Evolutionary conservation across 2,888 invertebrate genomes (phyloP).

Genomic region (Geotrupes spiniger): DNA sequence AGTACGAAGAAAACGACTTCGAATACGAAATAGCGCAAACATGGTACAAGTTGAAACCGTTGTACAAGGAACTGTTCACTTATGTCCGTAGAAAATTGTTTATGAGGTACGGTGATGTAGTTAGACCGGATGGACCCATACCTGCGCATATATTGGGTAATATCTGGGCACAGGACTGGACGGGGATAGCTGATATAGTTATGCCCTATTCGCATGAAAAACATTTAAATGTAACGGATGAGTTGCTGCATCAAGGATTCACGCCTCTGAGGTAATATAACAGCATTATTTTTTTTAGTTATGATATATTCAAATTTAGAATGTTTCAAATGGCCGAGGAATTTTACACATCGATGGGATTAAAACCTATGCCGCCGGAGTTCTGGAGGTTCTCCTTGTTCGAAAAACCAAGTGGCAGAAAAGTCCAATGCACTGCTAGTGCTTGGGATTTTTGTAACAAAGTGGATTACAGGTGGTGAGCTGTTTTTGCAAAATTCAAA

Average conservation of each 20-base stretch:
- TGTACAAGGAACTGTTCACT: constrained; percentile 80
- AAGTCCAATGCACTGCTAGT: constrained; percentile 70
- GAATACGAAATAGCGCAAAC: constrained; percentile 57
- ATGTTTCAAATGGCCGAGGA: constrained; percentile 83
- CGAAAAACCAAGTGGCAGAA: constrained; percentile 68
- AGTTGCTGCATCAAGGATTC: constrained; percentile 72
- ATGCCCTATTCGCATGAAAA: constrained; percentile 72
- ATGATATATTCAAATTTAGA: constrained; percentile 46
- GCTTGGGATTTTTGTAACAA: constrained; percentile 87
- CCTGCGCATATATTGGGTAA: constrained; percentile 84
- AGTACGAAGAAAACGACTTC: constrained; percentile 70
- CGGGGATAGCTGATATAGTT: constrained; percentile 69
- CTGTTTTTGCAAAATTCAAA: not conserved
- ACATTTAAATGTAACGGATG: constrained; percentile 71
- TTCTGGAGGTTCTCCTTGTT: constrained; percentile 85
- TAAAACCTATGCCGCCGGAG: constrained; percentile 76
- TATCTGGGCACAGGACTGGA: constrained; percentile 85
- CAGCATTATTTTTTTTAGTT: not conserved
- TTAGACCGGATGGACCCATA: constrained; percentile 67
- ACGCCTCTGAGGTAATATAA: constrained; percentile 63
- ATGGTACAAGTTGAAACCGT: constrained; percentile 65
- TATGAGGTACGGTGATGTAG: constrained; percentile 50
- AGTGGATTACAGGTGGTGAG: constrained; percentile 71
- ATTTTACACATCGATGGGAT: constrained; percentile 76
- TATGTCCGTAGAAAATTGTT: constrained; percentile 70